A percentile compares a stretch with the other conserved stretches of the same genome.
Conservation (phyloP, 2,888 invertebrate species). For the Meiosimyza decipiens region DNA sequence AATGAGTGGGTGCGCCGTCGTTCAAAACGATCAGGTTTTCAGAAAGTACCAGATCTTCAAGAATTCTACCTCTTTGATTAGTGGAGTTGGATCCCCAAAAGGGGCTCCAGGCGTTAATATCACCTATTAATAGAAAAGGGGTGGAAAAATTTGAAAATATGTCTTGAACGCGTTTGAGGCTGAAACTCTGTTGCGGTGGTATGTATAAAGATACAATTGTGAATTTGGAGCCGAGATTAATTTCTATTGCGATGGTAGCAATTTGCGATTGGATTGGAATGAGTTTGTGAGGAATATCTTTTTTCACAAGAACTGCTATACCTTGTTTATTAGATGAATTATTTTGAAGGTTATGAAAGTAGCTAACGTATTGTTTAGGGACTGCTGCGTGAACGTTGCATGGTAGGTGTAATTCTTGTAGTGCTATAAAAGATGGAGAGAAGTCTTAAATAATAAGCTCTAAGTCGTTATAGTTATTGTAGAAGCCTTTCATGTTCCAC, state of each 20-base stretch:
- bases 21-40: slow-evolving; percentile 7
- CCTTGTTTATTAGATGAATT: slow-evolving; percentile 12
- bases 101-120: slow-evolving; percentile 13
- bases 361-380: slow-evolving; percentile 27
- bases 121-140: too few species aligned
- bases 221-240: neutral
- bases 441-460: slow-evolving; percentile 30
- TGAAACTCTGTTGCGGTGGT: too few species aligned
- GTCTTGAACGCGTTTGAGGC: too few species aligned
- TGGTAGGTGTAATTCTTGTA: too few species aligned
- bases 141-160: too few species aligned
- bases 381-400: neutral
- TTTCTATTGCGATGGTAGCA: neutral
- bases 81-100: slow-evolving; percentile 22
- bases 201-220: too few species aligned
- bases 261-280: slow-evolving; percentile 14
- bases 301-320: slow-evolving; percentile 24
- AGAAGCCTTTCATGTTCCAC: slow-evolving; percentile 10
- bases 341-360: slow-evolving; percentile 22
- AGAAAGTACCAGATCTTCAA: slow-evolving; percentile 1
- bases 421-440: too few species aligned
- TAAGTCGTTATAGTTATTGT: slow-evolving; percentile 28
- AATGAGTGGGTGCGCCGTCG: slow-evolving; percentile 23
- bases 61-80: slow-evolving; percentile 16
- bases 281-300: slow-evolving; percentile 18